Evolutionary conservation across 1,140 invertebrate species (phyloP).

Genomic region (Heliothis subflexa): DNA sequence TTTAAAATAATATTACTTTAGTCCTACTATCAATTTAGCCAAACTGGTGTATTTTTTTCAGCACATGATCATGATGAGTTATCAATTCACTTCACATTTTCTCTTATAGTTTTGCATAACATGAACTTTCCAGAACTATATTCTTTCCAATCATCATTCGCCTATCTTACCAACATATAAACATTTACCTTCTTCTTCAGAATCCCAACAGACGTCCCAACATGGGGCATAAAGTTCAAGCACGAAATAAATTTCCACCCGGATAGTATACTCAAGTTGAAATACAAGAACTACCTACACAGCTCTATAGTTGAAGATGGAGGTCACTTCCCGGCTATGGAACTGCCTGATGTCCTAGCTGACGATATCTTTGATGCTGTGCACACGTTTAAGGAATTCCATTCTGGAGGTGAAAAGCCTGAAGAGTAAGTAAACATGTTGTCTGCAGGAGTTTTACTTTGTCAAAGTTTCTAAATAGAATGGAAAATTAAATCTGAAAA

Average conservation of each 20-base stretch:
- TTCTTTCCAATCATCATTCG: too few relatives aligned
- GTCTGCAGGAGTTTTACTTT: too few relatives aligned
- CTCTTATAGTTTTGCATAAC: too few relatives aligned
- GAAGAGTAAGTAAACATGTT: too few relatives aligned
- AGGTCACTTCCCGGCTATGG: constrained; percentile 89
- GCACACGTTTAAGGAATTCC: constrained; percentile 61
- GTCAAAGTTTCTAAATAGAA: too few relatives aligned
- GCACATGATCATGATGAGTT: too few relatives aligned
- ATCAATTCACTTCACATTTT: too few relatives aligned
- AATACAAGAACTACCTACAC: constrained; percentile 83
- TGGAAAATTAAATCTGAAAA: too few relatives aligned
- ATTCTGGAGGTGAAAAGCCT: background rate
- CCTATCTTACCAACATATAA: background rate
- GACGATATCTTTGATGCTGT: constrained; percentile 87
- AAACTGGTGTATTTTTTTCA: too few relatives aligned
- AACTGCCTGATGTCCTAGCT: constrained; percentile 88
- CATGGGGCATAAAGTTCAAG: constrained; percentile 86
- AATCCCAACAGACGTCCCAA: constrained; percentile 83
- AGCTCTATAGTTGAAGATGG: constrained; percentile 83
- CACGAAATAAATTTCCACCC: constrained; percentile 80
- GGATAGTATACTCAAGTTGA: constrained; percentile 72
- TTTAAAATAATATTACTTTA: too few relatives aligned
- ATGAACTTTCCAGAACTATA: too few relatives aligned
- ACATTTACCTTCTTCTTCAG: constrained; percentile 54
- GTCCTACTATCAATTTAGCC: too few relatives aligned